Base-by-base conservation (phyloP, 2,888 invertebrate genomes). In the Scaptomyza polygonia region DNA sequence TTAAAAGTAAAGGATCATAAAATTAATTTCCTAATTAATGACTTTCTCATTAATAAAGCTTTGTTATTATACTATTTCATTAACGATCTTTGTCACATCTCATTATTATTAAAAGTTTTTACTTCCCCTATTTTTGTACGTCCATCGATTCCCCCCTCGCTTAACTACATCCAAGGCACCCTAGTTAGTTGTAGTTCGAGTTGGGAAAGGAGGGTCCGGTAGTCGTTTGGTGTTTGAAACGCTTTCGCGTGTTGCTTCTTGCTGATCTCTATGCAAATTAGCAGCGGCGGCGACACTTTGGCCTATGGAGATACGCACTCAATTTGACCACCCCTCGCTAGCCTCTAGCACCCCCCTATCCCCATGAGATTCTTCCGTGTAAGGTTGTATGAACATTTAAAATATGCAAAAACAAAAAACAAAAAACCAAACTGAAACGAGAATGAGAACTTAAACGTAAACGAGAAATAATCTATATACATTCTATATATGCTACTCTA, bases 251-350 rank as follows among this genome's bases (percentile, higher is more conserved):
- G 62, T 54, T 63, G 63, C 44, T 47, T 58, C 59, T 48, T 36
- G 54, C 64, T 75, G 75, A 77, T 77, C 69, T 77, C 67, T 75
- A 77, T 77, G 77, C 72, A 75, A 77, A 77, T 77, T 55, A 29
- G 29, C 7, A 54, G 40, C 12, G 18, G 44, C 49, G 44, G 39
- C 57, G 77, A 77, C 67, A 73, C 74, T 71, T 73, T 77, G 78
- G 47, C 78, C 77, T 77, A 77, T 77, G 74, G 71, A 71, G 77
- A 71, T 71, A 73, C 47, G 42, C 36, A 44, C 30, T 43, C 42
- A 42, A 25, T 48, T 47, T 42, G n/a, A 14, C 18, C 48, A 21
- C 45, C n/a, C 14, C 21, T 25, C 21, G 49, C 36, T 3, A 25
- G 16, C 9, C 39, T 39, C 39, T 16, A 32, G 30, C n/a, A n/a